Percentiles rank a stretch among this genome's conserved stretches.
These are phyloP conservation scores for Biston stratarius DNA, from an alignment of 2,888 invertebrate genomes.

Conservation along the genomic window DNA sequence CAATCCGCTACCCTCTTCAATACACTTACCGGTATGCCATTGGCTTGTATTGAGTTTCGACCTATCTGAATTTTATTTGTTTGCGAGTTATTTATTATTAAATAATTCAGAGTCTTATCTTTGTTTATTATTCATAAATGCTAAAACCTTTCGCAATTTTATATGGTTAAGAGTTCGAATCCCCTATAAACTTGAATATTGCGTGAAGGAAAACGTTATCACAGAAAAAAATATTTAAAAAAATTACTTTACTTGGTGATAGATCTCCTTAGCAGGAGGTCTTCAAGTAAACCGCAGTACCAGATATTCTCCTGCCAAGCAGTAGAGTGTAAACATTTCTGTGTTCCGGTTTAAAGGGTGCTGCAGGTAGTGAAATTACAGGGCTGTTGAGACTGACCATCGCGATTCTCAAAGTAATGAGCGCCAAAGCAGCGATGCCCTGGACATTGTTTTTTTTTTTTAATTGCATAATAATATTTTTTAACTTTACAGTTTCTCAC, in stretches of 20 bases:
- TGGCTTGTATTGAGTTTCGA: constrained; percentile 54
- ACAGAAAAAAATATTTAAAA: no score
- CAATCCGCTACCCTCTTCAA: constrained; percentile 47
- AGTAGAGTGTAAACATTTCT: no score
- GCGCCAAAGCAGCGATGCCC: no score
- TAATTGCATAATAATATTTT: background rate
- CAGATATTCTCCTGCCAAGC: no score
- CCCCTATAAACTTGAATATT: background rate
- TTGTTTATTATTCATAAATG: constrained; percentile 13
- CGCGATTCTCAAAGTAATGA: no score
- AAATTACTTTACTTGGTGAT: no score
- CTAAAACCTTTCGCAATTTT: constrained; percentile 1
- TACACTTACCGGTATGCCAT: constrained; percentile 71
- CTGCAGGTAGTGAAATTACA: no score
- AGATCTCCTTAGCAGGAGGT: no score
- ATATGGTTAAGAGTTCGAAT: background rate
- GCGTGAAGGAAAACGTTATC: background rate
- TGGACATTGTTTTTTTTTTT: background rate
- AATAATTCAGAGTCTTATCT: constrained; percentile 3
- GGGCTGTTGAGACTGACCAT: no score
- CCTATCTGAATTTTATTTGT: constrained; percentile 35
- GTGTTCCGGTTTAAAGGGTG: no score
- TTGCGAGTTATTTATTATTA: constrained; percentile 26
- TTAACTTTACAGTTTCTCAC: no score
- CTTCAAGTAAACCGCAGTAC: no score